These are phyloP conservation scores for Anolis carolinensis DNA, from an alignment of 2,113 vertebrate genomes.

Conservation along the genomic window DNA sequence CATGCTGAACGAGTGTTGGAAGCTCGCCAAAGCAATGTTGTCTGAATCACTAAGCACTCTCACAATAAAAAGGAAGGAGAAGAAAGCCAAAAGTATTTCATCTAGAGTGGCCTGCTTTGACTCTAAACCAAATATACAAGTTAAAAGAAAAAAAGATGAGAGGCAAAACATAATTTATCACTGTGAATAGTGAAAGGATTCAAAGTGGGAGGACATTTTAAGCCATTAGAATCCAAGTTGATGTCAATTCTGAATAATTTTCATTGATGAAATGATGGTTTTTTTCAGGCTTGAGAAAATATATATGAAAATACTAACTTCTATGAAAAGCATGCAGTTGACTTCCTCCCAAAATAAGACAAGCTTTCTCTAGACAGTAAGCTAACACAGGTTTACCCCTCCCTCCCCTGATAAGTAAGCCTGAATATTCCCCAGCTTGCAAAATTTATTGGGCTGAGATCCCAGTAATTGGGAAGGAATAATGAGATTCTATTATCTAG, in stretches of 20 bases:
- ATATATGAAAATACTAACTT: too few relatives aligned
- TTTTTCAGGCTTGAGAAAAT: too few relatives aligned
- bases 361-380: too few relatives aligned
- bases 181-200: too few relatives aligned
- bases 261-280: too few relatives aligned
- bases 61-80: constrained; percentile 69
- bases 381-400: background rate
- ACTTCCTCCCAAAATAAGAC: too few relatives aligned
- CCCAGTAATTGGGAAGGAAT: background rate
- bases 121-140: constrained; percentile 91
- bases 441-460: background rate
- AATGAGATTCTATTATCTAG: too few relatives aligned
- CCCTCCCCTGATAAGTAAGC: background rate
- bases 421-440: background rate
- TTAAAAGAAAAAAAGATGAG: constrained; percentile 91
- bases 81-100: constrained; percentile 82
- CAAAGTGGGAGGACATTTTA: too few relatives aligned
- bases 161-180: constrained; percentile 79
- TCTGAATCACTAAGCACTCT: background rate
- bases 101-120: constrained; percentile 85
- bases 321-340: too few relatives aligned
- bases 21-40: background rate
- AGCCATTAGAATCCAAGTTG: too few relatives aligned
- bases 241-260: too few relatives aligned
- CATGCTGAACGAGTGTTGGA: background rate